A percentile compares a stretch with the other conserved stretches of the same genome.
Evolutionary conservation across 1,140 invertebrate genomes (phyloP).

Genomic region (Matsumurasca onukii): DNA sequence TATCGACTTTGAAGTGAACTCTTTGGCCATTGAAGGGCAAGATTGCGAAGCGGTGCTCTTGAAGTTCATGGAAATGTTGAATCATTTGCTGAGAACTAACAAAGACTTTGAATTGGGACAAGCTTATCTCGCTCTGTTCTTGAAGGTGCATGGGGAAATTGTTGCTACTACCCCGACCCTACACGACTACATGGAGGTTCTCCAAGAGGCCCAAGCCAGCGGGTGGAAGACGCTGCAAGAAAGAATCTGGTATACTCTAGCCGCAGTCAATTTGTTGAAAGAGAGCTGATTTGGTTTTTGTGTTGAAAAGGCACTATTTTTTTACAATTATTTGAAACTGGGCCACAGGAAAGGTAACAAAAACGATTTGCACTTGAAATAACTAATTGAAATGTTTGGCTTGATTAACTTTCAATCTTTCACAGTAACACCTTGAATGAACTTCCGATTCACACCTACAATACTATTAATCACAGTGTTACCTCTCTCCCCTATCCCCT

Average conservation of each 20-base stretch:
- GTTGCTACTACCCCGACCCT: slow-evolving; percentile 61
- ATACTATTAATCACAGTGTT: too few relatives aligned
- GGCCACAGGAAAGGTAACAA: too few relatives aligned
- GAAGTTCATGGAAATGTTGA: slow-evolving; percentile 79
- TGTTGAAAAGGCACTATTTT: too few relatives aligned
- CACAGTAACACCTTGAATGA: too few relatives aligned
- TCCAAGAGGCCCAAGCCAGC: slow-evolving; percentile 59
- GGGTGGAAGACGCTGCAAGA: slow-evolving; percentile 76
- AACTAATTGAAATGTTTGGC: too few relatives aligned
- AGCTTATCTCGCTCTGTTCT: slow-evolving; percentile 87
- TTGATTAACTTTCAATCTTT: too few relatives aligned
- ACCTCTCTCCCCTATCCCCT: too few relatives aligned
- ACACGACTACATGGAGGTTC: slow-evolving; percentile 54
- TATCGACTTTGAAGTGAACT: slow-evolving; percentile 88
- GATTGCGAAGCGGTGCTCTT: slow-evolving; percentile 68
- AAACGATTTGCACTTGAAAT: too few relatives aligned
- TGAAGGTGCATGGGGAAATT: slow-evolving; percentile 77
- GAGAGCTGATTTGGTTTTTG: slow-evolving; percentile 8
- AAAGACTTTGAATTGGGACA: slow-evolving; percentile 90
- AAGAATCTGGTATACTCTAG: slow-evolving; percentile 56
- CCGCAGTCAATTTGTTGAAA: slow-evolving; percentile 64
- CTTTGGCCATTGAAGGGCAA: slow-evolving; percentile 68
- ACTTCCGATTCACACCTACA: too few relatives aligned
- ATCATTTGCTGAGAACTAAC: slow-evolving; percentile 70
- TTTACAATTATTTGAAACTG: too few relatives aligned